These are phyloP conservation scores for Dynastes tityus DNA, from an alignment of 2,888 invertebrate genomes.

Conservation along the genomic window DNA sequence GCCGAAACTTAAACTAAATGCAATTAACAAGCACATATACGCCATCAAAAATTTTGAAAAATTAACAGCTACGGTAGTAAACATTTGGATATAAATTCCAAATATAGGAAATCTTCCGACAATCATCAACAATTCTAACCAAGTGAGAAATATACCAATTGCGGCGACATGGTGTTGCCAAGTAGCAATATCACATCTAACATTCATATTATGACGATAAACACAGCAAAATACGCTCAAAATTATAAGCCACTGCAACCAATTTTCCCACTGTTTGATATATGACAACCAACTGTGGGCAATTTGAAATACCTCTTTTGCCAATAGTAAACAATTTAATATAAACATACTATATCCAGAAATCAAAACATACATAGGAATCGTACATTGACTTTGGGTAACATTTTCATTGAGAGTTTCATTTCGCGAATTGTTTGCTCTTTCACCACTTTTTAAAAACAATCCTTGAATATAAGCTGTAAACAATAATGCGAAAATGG, in stretches of 20 bases:
- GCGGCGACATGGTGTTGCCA: conserved; percentile 90
- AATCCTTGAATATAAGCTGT: conserved; percentile 82
- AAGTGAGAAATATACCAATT: conserved; percentile 84
- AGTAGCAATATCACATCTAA: conserved; percentile 65
- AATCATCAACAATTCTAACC: conserved; percentile 90
- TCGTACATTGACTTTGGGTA: conserved; percentile 58
- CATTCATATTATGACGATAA: conserved; percentile 65
- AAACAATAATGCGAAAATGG: conserved; percentile 82
- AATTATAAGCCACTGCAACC: conserved; percentile 86
- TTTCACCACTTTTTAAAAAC: conserved; percentile 71
- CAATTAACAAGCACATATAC: conserved; percentile 85
- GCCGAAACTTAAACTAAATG: conserved; percentile 87
- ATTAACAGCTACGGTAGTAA: conserved; percentile 87
- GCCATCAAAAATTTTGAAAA: conserved; percentile 87
- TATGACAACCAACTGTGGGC: conserved; percentile 83
- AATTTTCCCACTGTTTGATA: conserved; percentile 87
- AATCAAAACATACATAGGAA: conserved; percentile 58
- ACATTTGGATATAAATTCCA: conserved; percentile 91
- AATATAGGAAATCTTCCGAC: conserved; percentile 90
- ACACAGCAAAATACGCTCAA: conserved; percentile 81
- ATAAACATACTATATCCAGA: conserved; percentile 77
- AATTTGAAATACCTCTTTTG: conserved; percentile 86
- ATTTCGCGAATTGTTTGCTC: background rate
- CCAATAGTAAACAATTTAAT: conserved; percentile 77
- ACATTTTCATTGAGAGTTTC: background rate